Conservation (phyloP, 2,113 vertebrate genomes). For the Scomber scombrus region DNA sequence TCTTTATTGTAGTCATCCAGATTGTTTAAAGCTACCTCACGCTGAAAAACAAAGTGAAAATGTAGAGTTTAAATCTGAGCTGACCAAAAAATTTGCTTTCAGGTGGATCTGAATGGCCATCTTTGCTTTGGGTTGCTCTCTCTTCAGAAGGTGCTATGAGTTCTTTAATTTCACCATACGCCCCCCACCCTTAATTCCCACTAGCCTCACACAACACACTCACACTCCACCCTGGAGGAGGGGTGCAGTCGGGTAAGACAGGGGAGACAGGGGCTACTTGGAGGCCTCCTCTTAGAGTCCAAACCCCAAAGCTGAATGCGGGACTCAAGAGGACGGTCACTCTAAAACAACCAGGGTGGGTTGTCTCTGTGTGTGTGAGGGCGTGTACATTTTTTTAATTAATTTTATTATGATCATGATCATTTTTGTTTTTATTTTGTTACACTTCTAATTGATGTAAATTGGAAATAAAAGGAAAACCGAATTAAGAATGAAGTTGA, state of each 20-base stretch:
- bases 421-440: conserved; percentile 85
- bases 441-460: conserved; percentile 88
- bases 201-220: conserved; percentile 83
- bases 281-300: conserved; percentile 65
- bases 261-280: conserved; percentile 63
- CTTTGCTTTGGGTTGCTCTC: conserved; percentile 79
- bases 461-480: conserved; percentile 89
- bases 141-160: conserved; percentile 86
- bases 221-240: conserved; percentile 81
- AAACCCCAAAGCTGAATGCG: conserved; percentile 47
- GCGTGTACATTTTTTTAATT: conserved; percentile 86
- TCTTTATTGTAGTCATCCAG: conserved; percentile 80
- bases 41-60: conserved; percentile 79
- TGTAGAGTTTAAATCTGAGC: conserved; percentile 73
- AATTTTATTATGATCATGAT: conserved; percentile 83
- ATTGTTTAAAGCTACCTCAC: conserved; percentile 84
- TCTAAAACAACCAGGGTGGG: conserved; percentile 77
- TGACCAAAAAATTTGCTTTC: conserved; percentile 65
- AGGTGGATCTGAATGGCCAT: conserved; percentile 70
- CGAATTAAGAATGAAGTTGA: conserved; percentile 76
- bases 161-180: conserved; percentile 64
- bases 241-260: conserved; percentile 60
- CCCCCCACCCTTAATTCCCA: conserved; percentile 66
- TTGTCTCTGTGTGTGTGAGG: conserved; percentile 84
- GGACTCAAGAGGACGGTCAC: conserved; percentile 58